Base-by-base conservation (phyloP, 2,797 vertebrate genomes). In the Pachyuromys duprasi region DNA sequence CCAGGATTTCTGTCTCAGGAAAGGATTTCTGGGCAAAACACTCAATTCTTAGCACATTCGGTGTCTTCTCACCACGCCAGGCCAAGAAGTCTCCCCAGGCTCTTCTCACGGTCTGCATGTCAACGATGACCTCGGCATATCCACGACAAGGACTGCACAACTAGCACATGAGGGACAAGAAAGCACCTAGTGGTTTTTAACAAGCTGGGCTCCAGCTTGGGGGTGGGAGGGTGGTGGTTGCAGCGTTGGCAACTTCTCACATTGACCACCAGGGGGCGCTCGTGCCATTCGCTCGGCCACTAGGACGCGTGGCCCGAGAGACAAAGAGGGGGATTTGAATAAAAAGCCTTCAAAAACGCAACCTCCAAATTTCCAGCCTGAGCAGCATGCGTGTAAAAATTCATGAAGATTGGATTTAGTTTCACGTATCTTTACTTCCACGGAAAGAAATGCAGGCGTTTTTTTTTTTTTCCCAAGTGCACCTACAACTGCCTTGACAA, bases 361-460 rank as follows among this genome's bases (percentile, higher is more conserved):
- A 82, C 70, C 63, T 39, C 80, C 18, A 62, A 86, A 95, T 96
- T 90, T 93, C 86, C 80, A 96, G 72, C 89, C 86, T 79, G 79
- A 95, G 95, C 97, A 96, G 95, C 92, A 67, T 86, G 96, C 89
- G 55, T 96, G 95, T 95, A 92, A 96, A 96, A 97, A 97, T 97
- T 96, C 96, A 96, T 90, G 96, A 96, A 89, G 96, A 90, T 78
- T 93, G 88, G 90, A 96, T 96, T 96, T 95, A 63, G 91, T 93
- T 93, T 96, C 94, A 89, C 96, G 95, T 97, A 92, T 95, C 96
- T 96, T 96, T 94, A 86, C 96, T 95, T 94, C 86, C 33, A 72
- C 78, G 65, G 94, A 60, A 89, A 96, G 96, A 96, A 95, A 93
- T 28, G 75, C 94, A 96, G 84, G 96, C 82, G 92, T 78, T 95